These are phyloP conservation scores for Pristionchus japonicus DNA, from an alignment of 2,888 invertebrate genomes.

Conservation along the genomic window DNA sequence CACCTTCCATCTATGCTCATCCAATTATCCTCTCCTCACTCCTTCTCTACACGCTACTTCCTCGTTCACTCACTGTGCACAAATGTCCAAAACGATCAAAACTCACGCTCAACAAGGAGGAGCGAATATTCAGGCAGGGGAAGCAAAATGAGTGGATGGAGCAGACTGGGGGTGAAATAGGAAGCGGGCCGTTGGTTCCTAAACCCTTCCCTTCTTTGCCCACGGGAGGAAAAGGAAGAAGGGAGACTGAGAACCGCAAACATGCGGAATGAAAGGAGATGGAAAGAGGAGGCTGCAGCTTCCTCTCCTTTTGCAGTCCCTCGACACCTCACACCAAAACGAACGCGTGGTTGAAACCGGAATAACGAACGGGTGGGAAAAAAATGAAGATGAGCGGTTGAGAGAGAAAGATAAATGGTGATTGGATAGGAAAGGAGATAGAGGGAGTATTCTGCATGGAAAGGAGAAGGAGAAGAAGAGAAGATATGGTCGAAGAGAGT, in stretches of 20 bases:
- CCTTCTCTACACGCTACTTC: not conserved
- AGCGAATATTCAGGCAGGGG: not conserved
- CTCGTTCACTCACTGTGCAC: slow-evolving; percentile 12
- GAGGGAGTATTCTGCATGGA: not conserved
- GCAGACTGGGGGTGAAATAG: not conserved
- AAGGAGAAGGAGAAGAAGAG: not conserved
- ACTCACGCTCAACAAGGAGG: not conserved
- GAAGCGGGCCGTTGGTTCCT: not conserved
- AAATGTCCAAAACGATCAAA: not conserved
- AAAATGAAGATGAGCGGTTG: not conserved
- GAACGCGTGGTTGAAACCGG: not conserved
- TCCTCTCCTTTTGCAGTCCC: not conserved
- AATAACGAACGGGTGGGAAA: not conserved
- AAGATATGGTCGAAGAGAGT: not conserved
- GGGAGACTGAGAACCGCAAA: not conserved
- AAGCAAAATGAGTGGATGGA: not conserved
- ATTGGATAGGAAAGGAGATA: slow-evolving; percentile 3
- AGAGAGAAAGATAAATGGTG: not conserved
- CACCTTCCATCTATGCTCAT: not conserved
- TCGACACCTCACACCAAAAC: not conserved
- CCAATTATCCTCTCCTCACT: not conserved
- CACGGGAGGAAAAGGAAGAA: not conserved
- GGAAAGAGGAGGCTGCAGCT: not conserved
- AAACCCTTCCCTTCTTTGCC: not conserved
- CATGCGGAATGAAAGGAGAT: not conserved